Percentiles rank a stretch among this genome's conserved stretches.
Conservation (phyloP, 2,113 vertebrate genomes). For the Clinocottus analis region DNA sequence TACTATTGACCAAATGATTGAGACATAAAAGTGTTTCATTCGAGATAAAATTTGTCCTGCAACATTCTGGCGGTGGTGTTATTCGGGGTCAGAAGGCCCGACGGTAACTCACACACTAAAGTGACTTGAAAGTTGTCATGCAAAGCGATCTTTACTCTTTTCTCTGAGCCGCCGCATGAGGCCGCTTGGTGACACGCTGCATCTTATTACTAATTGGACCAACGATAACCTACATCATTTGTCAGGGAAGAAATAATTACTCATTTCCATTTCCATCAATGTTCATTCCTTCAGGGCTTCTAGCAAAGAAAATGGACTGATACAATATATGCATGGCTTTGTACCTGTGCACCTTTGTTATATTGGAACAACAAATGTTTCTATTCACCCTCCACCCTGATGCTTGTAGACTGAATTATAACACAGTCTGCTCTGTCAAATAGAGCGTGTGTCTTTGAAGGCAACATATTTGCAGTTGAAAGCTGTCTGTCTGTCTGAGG, state of each 20-base stretch:
- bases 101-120: neutral
- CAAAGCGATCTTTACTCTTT: neutral
- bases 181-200: neutral
- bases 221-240: neutral
- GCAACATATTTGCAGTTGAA: slow-evolving; percentile 11
- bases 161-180: too few relatives aligned
- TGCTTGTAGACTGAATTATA: neutral
- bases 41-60: neutral
- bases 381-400: neutral
- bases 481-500: slow-evolving; percentile 4
- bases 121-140: neutral
- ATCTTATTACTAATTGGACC: neutral
- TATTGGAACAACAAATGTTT: slow-evolving; percentile 4
- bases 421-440: neutral
- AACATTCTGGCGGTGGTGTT: neutral
- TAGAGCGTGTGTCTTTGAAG: slow-evolving; percentile 24
- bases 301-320: neutral
- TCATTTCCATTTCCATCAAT: slow-evolving; percentile 4
- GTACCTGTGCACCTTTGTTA: neutral
- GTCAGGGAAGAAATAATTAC: neutral
- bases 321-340: neutral
- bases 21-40: neutral
- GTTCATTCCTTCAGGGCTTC: neutral
- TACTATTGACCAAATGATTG: neutral
- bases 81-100: neutral